A percentile compares a stretch with the other conserved stretches of the same genome.
phyloP scores from a whole-genome alignment of 2,113 vertebrate species.

The Xiphophorus maculatus region DNA sequence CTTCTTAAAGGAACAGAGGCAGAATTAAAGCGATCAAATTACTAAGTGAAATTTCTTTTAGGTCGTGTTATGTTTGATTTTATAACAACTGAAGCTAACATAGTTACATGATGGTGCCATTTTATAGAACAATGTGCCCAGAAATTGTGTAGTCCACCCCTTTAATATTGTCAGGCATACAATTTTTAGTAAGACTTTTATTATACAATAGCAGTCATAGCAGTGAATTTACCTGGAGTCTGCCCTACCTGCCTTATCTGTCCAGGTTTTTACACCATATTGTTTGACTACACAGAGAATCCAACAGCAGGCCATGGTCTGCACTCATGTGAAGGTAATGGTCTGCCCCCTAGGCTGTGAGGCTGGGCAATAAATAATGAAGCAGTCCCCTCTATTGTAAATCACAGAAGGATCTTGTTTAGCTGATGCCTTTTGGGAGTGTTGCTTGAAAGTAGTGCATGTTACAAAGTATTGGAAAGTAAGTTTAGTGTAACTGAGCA shows the following conservation, averaged over 20 bases:
- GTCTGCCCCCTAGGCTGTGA: conserved; percentile 47
- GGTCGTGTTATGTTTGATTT: too few relatives aligned
- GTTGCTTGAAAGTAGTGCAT: conserved; percentile 56
- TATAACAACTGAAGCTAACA: too few relatives aligned
- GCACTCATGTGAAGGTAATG: conserved; percentile 62
- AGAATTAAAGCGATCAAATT: too few relatives aligned
- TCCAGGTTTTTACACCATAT: conserved; percentile 57
- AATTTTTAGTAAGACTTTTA: conserved; percentile 15
- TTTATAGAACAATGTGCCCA: too few relatives aligned
- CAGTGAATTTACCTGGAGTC: conserved; percentile 7
- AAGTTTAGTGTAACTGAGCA: conserved; percentile 24
- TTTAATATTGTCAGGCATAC: conserved; percentile 4
- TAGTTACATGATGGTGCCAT: too few relatives aligned
- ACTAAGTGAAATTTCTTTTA: too few relatives aligned
- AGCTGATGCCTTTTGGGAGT: conserved; percentile 51
- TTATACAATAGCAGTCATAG: not conserved
- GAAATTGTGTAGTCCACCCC: too few relatives aligned
- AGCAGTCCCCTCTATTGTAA: conserved; percentile 66
- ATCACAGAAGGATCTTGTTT: conserved; percentile 67
- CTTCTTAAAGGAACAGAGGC: too few relatives aligned
- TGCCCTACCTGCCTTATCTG: conserved; percentile 37
- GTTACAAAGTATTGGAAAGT: conserved; percentile 31
- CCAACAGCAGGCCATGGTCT: conserved; percentile 54
- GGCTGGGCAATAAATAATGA: conserved; percentile 66
- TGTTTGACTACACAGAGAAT: conserved; percentile 60